Evolutionary conservation across 1,140 invertebrate genomes (phyloP), one percentile per base, ranked within the genome.

Genomic region (Luehdorfia chinensis): DNA sequence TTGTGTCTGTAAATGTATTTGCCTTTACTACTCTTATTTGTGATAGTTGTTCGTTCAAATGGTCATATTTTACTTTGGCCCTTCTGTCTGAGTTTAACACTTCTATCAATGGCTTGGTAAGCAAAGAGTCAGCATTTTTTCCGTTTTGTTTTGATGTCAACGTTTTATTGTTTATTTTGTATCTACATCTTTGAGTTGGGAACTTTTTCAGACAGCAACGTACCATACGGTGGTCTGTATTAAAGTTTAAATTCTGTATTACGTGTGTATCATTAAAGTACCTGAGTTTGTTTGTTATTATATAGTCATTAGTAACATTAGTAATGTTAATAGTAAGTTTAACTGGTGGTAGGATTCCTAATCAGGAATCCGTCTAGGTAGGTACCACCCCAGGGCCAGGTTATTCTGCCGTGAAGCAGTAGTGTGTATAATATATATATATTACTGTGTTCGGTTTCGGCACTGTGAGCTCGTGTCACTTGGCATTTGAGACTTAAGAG

Each of bases 171-270:
- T n/a, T 34, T 4, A 34, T 19, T 39, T 50, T 44, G 11, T 37
- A 16, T 47, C 23, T 41, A 16, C 5, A 0, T 21, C 2, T 30
- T 44, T 41, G 37, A 6, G 23, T 2, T 19, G n/a, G 33, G 21
- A 2, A 6, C 11, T 30, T 34, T 34, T 27, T 36, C 31, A 55
- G 28, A 23, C 52, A 31, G 32, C 52, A 31, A 3, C 46, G 46
- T 49, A 57, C 32, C 48, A 57, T 51, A 9, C 48, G 28, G 13
- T 56, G 49, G 31, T 56, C 44, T 0, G 37, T 57, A 13, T 57
- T 52, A 4, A 49, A 57, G 11, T 37, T n/a, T n/a, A n/a, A n/a
- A n/a, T 52, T 51, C 1, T 37, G 18, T 28, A 51, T 45, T 0
- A 51, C 31, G 2, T 11, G 4, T 13, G 28, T 44, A 12, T 57